A percentile compares a stretch with the other conserved stretches of the same genome.
Evolutionary conservation across 2,797 vertebrate genomes (phyloP).

Genomic region (Chelidonichthys spinosus): DNA sequence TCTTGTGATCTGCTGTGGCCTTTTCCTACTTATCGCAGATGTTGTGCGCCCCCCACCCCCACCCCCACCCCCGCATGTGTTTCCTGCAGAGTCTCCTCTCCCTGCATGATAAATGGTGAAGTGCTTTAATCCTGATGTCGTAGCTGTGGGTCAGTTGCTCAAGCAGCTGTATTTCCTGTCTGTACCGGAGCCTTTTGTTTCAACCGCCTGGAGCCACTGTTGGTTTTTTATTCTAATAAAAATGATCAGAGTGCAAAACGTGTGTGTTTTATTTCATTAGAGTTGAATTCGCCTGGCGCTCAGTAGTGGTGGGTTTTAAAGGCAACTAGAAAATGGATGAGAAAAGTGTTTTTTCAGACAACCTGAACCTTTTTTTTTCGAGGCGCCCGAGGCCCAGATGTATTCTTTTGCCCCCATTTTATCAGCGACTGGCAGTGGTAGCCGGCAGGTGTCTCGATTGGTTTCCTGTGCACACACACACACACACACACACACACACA

Average conservation of each 20-base stretch:
- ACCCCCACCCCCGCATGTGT: conserved; percentile 53
- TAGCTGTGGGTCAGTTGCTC: conserved; percentile 72
- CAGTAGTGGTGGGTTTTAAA: conserved; percentile 37
- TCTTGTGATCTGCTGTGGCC: conserved; percentile 79
- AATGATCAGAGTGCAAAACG: conserved; percentile 53
- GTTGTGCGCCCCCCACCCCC: conserved; percentile 37
- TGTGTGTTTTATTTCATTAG: conserved; percentile 58
- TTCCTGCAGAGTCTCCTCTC: conserved; percentile 57
- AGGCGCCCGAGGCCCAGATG: conserved; percentile 45
- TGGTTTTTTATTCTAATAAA: conserved; percentile 77
- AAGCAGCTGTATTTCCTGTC: conserved; percentile 69
- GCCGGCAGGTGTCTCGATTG: conserved; percentile 70
- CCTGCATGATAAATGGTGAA: conserved; percentile 76
- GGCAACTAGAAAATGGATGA: conserved; percentile 39
- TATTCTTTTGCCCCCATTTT: conserved; percentile 63
- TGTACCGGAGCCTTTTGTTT: conserved; percentile 69
- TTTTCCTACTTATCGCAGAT: conserved; percentile 70
- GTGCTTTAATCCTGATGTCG: conserved; percentile 72
- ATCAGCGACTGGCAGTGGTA: conserved; percentile 71
- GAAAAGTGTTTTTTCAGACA: conserved; percentile 28
- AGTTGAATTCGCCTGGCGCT: not conserved
- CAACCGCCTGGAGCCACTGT: conserved; percentile 54
- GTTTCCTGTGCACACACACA: conserved; percentile 63
- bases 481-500: conserved; percentile 15
- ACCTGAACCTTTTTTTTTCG: conserved; percentile 60